Conservation (phyloP, 2,113 vertebrate species). For the Protobothrops mucrosquamatus region DNA sequence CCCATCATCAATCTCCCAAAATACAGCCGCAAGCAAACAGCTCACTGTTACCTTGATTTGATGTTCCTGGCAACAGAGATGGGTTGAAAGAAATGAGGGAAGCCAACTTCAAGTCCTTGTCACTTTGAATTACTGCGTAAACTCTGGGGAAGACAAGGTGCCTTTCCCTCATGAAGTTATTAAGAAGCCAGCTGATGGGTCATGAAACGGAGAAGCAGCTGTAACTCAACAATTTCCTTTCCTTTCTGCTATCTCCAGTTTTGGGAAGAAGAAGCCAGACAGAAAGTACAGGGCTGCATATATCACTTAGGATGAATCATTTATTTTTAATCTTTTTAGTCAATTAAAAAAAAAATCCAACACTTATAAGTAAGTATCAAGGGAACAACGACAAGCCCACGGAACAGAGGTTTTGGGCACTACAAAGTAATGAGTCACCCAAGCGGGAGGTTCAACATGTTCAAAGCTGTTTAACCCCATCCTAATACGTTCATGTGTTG, state of each 20-base stretch:
- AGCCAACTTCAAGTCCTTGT: constrained; percentile 13
- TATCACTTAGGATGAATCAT: neutral
- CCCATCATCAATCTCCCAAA: neutral
- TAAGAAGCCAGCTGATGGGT: constrained; percentile 56
- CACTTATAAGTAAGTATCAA: neutral
- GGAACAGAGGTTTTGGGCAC: neutral
- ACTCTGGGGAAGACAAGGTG: constrained; percentile 28
- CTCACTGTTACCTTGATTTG: neutral
- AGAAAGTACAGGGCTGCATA: neutral
- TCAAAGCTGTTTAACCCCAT: neutral
- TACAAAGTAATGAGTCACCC: neutral
- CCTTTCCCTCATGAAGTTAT: constrained; percentile 34
- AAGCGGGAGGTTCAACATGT: neutral
- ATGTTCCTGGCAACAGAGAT: neutral
- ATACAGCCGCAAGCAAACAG: neutral
- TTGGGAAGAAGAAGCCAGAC: constrained; percentile 10
- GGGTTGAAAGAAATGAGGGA: neutral
- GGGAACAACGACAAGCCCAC: neutral
- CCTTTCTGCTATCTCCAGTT: constrained; percentile 30
- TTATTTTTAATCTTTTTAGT: neutral
- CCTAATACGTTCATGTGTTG: neutral
- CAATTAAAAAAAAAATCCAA: constrained; percentile 25
- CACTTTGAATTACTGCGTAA: constrained; percentile 33
- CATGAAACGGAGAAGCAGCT: constrained; percentile 22
- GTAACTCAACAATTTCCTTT: constrained; percentile 23